These are phyloP conservation scores for Grapholita molesta DNA, from an alignment of 1,140 invertebrate genomes.

Conservation along the genomic window DNA sequence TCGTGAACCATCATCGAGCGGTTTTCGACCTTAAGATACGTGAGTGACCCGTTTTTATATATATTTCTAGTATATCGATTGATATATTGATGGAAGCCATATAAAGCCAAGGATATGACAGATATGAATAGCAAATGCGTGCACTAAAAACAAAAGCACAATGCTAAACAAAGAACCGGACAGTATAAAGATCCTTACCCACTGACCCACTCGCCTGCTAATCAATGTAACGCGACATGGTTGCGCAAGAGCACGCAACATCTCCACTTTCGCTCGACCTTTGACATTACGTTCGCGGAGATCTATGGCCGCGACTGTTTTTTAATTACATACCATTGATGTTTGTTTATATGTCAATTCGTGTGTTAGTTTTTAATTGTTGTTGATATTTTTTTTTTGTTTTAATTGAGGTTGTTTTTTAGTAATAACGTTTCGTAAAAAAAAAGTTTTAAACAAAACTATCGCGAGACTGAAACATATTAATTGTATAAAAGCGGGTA, in stretches of 20 bases:
- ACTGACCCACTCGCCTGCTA: conserved; percentile 41
- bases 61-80: too few species aligned
- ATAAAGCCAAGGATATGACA: background rate
- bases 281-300: conserved; percentile 44
- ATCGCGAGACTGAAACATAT: too few species aligned
- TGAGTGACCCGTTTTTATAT: too few species aligned
- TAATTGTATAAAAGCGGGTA: too few species aligned
- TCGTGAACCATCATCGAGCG: too few species aligned
- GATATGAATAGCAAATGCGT: background rate
- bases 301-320: conserved; percentile 2
- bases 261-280: conserved; percentile 58
- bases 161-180: background rate
- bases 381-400: conserved; percentile 21
- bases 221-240: conserved; percentile 39
- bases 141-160: background rate
- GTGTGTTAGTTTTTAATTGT: background rate
- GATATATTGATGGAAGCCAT: background rate
- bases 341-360: background rate
- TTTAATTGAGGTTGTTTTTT: too few species aligned
- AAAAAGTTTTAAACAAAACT: too few species aligned
- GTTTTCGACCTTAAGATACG: too few species aligned
- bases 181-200: conserved; percentile 27
- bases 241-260: conserved; percentile 47
- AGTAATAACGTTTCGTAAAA: too few species aligned
- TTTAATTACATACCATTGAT: background rate